Evolutionary conservation across 1,140 invertebrate species (phyloP).

Genomic region (Lasaia peninsularis): DNA sequence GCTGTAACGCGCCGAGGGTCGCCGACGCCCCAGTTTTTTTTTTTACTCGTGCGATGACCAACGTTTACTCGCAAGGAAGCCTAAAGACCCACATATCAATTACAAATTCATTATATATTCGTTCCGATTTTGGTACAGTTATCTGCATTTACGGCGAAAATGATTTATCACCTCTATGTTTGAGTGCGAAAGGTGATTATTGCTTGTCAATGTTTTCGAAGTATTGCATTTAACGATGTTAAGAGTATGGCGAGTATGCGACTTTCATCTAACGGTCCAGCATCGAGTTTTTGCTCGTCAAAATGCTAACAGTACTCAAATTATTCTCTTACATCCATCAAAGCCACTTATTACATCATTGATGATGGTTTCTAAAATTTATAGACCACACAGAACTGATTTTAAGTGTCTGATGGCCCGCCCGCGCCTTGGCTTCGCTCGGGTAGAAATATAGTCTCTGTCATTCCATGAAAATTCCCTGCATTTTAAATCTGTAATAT

Average conservation of each 20-base stretch:
- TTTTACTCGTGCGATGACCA: slow-evolving; percentile 26
- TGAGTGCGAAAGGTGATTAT: not conserved
- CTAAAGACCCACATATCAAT: slow-evolving; percentile 28
- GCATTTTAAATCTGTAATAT: too few relatives aligned
- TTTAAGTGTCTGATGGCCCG: too few relatives aligned
- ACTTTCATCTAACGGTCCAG: slow-evolving; percentile 58
- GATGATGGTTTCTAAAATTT: not conserved
- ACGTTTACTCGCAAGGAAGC: slow-evolving; percentile 20
- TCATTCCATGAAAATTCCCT: too few relatives aligned
- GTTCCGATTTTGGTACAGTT: slow-evolving; percentile 16
- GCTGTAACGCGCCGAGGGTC: too few relatives aligned
- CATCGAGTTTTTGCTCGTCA: slow-evolving; percentile 60
- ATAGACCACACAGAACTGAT: too few relatives aligned
- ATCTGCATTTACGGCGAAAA: slow-evolving; percentile 4
- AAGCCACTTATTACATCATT: not conserved
- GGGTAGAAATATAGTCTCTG: too few relatives aligned
- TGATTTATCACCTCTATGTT: slow-evolving; percentile 7
- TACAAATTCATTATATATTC: slow-evolving; percentile 23
- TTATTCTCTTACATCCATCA: not conserved
- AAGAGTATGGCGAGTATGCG: slow-evolving; percentile 33
- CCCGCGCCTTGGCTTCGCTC: too few relatives aligned
- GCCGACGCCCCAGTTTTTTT: not conserved
- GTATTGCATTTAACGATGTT: slow-evolving; percentile 15
- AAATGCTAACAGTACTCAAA: slow-evolving; percentile 55
- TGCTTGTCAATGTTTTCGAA: slow-evolving; percentile 11